Conservation (phyloP, 2,113 vertebrate genomes). For the Phaethon lepturus region DNA sequence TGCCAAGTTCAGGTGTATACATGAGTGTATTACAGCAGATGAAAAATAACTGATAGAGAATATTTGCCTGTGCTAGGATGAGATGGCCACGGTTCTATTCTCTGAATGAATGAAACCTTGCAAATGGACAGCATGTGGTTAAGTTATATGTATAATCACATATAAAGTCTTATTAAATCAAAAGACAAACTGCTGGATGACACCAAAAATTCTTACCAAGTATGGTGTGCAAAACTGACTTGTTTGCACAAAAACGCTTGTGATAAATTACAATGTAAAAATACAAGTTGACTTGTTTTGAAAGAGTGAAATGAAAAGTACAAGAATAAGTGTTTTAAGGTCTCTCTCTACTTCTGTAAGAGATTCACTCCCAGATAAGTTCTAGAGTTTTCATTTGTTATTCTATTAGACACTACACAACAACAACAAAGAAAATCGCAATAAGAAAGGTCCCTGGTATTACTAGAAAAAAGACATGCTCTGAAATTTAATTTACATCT, state of each 20-base stretch:
- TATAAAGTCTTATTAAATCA: not conserved
- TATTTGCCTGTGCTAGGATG: not conserved
- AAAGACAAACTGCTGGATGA: not conserved
- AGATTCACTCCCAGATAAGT: not conserved
- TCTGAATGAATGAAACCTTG: not conserved
- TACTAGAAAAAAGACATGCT: not conserved
- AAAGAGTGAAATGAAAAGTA: not conserved
- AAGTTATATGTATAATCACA: not conserved
- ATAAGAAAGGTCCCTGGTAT: not conserved
- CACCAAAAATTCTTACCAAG: not conserved
- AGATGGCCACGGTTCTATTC: not conserved
- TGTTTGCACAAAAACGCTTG: not conserved
- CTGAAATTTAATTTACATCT: not conserved
- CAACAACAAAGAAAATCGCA: not conserved
- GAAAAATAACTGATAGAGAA: not conserved
- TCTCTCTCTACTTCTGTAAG: not conserved
- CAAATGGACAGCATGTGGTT: not conserved
- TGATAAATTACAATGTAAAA: not conserved
- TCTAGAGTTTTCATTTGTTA: not conserved
- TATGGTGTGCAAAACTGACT: not conserved
- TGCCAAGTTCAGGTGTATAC: not conserved
- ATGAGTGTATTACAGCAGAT: not conserved
- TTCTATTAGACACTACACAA: not conserved
- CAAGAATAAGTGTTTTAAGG: not conserved
- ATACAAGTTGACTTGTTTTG: not conserved